phyloP scores from a whole-genome alignment of 2,797 vertebrate genomes.

The Dendrocincla tyrannina region DNA sequence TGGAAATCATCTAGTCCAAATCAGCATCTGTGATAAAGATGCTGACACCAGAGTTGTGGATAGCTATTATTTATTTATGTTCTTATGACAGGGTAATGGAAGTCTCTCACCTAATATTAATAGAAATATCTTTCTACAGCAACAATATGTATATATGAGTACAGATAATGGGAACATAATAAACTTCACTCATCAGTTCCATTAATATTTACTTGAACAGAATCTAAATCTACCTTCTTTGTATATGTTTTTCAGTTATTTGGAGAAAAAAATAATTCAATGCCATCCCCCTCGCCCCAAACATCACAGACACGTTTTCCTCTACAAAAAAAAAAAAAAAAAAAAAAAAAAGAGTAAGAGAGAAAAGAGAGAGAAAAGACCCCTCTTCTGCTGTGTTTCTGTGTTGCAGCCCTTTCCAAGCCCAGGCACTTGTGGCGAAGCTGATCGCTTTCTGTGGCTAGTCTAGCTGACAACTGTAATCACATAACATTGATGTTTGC shows the following conservation, averaged over 20 bases:
- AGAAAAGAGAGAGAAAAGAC: background rate
- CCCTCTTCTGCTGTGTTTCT: background rate
- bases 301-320: background rate
- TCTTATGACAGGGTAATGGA: background rate
- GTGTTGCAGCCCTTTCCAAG: background rate
- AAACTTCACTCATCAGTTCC: background rate
- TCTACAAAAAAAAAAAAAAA: background rate
- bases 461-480: background rate
- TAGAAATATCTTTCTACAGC: background rate
- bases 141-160: background rate
- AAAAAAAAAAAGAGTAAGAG: fast-evolving
- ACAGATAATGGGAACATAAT: background rate
- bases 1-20: background rate
- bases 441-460: background rate
- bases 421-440: background rate
- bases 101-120: background rate
- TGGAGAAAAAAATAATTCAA: background rate
- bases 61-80: slow-evolving; percentile 37
- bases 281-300: fast-evolving
- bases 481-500: background rate
- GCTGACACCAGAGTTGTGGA: background rate
- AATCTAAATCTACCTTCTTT: background rate
- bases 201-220: background rate
- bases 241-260: background rate
- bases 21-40: background rate